Percentiles rank a stretch among this genome's conserved stretches.
These are phyloP conservation scores for Drosophila dives DNA, from an alignment of 2,888 invertebrate species.

Conservation along the genomic window DNA sequence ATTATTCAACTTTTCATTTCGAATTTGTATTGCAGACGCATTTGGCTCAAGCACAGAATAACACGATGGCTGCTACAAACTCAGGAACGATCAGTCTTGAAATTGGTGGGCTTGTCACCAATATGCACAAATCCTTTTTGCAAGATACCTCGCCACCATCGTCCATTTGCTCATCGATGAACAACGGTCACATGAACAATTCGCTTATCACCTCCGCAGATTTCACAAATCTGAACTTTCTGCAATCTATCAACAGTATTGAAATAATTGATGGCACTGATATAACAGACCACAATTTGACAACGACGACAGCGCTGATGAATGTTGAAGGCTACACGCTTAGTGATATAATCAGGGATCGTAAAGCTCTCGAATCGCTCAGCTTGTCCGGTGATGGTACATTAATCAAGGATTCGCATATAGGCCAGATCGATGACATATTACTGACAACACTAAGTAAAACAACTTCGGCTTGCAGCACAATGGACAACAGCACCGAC, in stretches of 20 bases:
- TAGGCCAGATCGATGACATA: constrained; percentile 84
- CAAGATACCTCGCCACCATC: constrained; percentile 84
- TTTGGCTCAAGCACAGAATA: constrained; percentile 40
- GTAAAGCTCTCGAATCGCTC: constrained; percentile 82
- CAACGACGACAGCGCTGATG: constrained; percentile 31
- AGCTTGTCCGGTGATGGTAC: constrained; percentile 83
- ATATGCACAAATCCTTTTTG: constrained; percentile 83
- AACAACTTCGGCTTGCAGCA: constrained; percentile 83
- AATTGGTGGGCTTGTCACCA: constrained; percentile 84
- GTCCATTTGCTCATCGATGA: constrained; percentile 83
- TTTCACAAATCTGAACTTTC: constrained; percentile 83
- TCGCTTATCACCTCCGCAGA: constrained; percentile 84
- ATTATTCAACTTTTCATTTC: not conserved
- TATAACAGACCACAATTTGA: constrained; percentile 40
- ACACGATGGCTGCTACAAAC: constrained; percentile 4
- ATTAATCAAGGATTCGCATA: constrained; percentile 83
- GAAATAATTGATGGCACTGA: constrained; percentile 33
- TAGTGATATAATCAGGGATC: constrained; percentile 83
- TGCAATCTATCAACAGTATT: constrained; percentile 79
- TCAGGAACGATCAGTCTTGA: constrained; percentile 78
- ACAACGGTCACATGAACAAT: constrained; percentile 82
- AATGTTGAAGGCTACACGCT: constrained; percentile 69
- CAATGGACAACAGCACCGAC: constrained; percentile 84
- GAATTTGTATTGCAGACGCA: constrained; percentile 12
- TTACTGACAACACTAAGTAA: constrained; percentile 80